phyloP scores from a whole-genome alignment of 2,113 vertebrate genomes.

The Setophaga petechia region DNA sequence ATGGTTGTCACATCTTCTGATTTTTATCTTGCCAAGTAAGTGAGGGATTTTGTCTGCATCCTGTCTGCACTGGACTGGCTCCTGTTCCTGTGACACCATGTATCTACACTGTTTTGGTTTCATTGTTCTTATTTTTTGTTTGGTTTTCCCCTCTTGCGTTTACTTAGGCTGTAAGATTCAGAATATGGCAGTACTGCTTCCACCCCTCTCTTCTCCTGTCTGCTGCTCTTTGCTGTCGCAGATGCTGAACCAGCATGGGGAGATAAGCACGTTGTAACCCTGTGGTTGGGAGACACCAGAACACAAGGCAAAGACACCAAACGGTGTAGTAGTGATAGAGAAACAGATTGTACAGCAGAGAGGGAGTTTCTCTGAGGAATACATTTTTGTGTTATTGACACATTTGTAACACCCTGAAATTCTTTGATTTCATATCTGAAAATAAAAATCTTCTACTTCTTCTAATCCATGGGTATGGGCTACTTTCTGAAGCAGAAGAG shows the following conservation, averaged over 20 bases:
- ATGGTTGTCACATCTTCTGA: not conserved
- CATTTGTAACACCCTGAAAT: not conserved
- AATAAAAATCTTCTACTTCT: not conserved
- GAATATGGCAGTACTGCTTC: not conserved
- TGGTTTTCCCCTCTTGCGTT: not conserved
- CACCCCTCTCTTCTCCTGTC: not conserved
- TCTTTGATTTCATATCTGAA: not conserved
- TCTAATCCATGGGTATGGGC: not conserved
- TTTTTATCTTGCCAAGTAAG: accelerated
- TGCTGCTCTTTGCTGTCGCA: not conserved
- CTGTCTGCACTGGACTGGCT: not conserved
- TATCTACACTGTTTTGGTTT: not conserved
- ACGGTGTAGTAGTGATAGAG: not conserved
- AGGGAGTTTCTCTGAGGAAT: not conserved
- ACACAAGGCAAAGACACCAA: not conserved
- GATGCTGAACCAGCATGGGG: not conserved
- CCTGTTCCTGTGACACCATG: not conserved
- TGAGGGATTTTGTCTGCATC: not conserved
- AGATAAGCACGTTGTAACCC: not conserved
- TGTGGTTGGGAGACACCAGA: not conserved
- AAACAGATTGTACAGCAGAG: not conserved
- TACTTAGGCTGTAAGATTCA: not conserved
- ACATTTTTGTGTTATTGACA: not conserved
- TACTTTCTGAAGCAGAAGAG: not conserved
- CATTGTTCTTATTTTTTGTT: not conserved